Conservation (phyloP, 2,888 invertebrate species). For the Lasioglossum morio region DNA sequence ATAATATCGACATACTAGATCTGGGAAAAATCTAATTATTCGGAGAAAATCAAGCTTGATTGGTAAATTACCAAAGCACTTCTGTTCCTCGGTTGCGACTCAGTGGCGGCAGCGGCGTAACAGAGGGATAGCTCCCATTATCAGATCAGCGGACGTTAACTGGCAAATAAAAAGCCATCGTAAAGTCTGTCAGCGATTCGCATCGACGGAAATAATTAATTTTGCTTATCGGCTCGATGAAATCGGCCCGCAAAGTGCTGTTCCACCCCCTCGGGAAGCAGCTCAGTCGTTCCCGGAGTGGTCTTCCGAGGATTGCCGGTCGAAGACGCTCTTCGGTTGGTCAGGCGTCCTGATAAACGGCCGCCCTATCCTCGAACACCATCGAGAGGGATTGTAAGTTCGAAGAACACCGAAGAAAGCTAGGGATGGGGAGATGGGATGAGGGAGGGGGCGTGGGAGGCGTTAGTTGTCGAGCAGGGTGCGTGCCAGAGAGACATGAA, state of each 20-base stretch:
- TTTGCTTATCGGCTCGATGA: constrained; percentile 36
- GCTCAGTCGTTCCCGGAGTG: constrained; percentile 6
- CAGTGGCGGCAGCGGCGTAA: not conserved
- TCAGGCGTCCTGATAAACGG: constrained; percentile 57
- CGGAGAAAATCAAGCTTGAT: not conserved
- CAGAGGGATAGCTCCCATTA: constrained; percentile 3
- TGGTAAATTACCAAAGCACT: not conserved
- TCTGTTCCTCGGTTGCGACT: not conserved
- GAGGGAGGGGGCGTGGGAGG: not conserved
- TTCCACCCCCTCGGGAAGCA: not conserved
- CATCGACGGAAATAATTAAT: constrained; percentile 51
- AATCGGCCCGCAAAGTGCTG: constrained; percentile 33
- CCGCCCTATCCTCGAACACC: constrained; percentile 46
- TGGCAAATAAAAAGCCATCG: constrained; percentile 30
- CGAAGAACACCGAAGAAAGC: constrained; percentile 35
- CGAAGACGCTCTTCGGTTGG: constrained; percentile 37
- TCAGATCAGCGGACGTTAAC: constrained; percentile 10
- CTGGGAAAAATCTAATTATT: not conserved
- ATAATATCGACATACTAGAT: not conserved
- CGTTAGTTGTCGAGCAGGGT: constrained; percentile 62
- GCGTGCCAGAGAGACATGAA: constrained; percentile 80
- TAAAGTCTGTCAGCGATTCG: constrained; percentile 41
- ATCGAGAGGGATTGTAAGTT: constrained; percentile 38
- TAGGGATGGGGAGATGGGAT: not conserved
- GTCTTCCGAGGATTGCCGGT: constrained; percentile 13